These are phyloP conservation scores for Falco rusticolus DNA, from an alignment of 2,797 vertebrate species.

Conservation along the genomic window DNA sequence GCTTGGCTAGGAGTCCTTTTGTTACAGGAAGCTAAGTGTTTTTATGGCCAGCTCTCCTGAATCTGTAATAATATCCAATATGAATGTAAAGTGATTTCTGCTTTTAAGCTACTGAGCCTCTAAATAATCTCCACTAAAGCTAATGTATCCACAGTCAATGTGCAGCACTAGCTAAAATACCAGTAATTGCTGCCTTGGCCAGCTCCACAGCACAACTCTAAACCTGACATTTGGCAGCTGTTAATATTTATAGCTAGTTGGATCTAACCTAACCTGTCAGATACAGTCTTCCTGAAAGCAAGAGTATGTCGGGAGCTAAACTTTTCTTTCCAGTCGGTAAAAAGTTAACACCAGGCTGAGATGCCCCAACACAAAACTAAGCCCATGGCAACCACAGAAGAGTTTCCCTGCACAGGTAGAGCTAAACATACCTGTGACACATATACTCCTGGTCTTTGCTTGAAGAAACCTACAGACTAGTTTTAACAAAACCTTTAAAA, in stretches of 20 bases:
- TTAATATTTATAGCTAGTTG: constrained; percentile 13
- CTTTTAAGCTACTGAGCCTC: constrained; percentile 60
- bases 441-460: background rate
- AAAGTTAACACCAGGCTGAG: background rate
- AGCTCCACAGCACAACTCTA: background rate
- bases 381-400: background rate
- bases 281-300: background rate
- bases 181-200: constrained; percentile 57
- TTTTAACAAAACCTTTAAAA: background rate
- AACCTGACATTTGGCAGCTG: constrained; percentile 30
- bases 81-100: constrained; percentile 53
- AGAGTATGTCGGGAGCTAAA: background rate
- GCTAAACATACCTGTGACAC: background rate
- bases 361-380: background rate
- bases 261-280: background rate
- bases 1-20: constrained; percentile 60
- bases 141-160: constrained; percentile 40
- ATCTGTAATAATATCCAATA: constrained; percentile 60
- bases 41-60: constrained; percentile 56
- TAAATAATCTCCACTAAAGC: constrained; percentile 48
- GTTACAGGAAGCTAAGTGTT: constrained; percentile 66
- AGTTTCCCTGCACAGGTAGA: background rate
- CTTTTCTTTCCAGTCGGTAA: background rate
- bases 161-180: constrained; percentile 31
- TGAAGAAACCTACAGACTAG: background rate